A percentile compares a stretch with the other conserved stretches of the same genome.
phyloP scores from a whole-genome alignment of 2,797 vertebrate genomes.

The Pangasius krempfi region DNA sequence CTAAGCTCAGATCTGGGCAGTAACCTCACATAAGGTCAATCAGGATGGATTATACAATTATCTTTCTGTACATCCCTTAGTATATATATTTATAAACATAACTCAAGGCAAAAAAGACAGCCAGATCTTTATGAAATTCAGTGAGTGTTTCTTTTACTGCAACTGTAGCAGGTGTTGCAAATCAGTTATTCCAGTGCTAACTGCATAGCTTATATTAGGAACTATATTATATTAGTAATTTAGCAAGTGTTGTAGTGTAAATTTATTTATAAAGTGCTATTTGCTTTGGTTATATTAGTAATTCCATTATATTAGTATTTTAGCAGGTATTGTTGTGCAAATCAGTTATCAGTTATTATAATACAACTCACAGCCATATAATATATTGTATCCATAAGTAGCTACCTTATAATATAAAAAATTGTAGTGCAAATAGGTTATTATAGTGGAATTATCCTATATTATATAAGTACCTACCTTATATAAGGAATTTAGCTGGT shows the following conservation, averaged over 20 bases:
- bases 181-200: not conserved
- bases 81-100: not conserved
- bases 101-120: not conserved
- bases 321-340: not conserved
- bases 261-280: not conserved
- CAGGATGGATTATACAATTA: not conserved
- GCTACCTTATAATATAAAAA: not conserved
- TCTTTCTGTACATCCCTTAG: not conserved
- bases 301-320: not conserved
- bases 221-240: not conserved
- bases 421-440: not conserved
- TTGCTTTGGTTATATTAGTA: not conserved
- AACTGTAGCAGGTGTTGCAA: not conserved
- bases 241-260: not conserved
- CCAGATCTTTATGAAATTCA: not conserved
- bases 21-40: not conserved
- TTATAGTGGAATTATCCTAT: not conserved
- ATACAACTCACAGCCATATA: not conserved
- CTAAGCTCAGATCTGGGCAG: not conserved
- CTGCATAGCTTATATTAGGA: not conserved
- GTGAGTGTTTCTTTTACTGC: not conserved
- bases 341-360: not conserved
- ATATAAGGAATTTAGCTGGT: not conserved
- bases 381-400: not conserved
- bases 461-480: not conserved